Base-by-base conservation (phyloP, 1,140 invertebrate species). In the Platorchestia sp. region DNA sequence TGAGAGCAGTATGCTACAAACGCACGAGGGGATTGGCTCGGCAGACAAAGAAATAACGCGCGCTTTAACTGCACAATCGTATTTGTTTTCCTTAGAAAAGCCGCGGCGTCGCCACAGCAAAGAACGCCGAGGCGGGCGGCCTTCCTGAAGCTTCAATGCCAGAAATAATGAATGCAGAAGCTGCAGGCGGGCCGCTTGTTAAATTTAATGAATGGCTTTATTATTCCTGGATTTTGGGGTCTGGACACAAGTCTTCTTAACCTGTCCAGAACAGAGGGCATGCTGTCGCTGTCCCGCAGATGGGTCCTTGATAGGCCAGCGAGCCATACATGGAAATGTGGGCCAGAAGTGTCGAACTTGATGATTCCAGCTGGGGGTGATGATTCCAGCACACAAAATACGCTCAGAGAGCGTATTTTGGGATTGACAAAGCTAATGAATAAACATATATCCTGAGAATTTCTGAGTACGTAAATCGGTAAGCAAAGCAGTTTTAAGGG, bases 131-230 rank as follows among this genome's bases (percentile, higher is more conserved):
- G 47, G 47, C 27, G 59, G 59, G 59, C 59, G 59, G 59, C 59
- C 59, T 75, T 75, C 59, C 59, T 75, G 59, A 75, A 75, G 59
- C 27, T 27, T 75, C 27, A 36, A 10, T 75, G 59, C 59, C 59
- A 75, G 59, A 36, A 45, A 93, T 93, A 93, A 93, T 93, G 91
- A 93, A 93, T 44, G 41, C 41, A 16, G 40, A 44, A 47, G 47
- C 91, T 93, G 91, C 91, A 93, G 91, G 91, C 45, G 91, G 91
- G 43, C 40, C 44, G 91, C 91, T 45, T 93, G 91, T 93, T 93
- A 93, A 93, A n/a, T 93, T 93, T 93, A 93, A 93, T 93, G 91
- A 45, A 93, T 93, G 91, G 45, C 91, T 93, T 93, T 93, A 93
- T 93, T 93, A 93, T 93, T 93, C 91, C 19, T 3, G 43, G 43